These are phyloP conservation scores for Hypotaenidia philippensis DNA, from an alignment of 2,797 vertebrate species.

Conservation along the genomic window DNA sequence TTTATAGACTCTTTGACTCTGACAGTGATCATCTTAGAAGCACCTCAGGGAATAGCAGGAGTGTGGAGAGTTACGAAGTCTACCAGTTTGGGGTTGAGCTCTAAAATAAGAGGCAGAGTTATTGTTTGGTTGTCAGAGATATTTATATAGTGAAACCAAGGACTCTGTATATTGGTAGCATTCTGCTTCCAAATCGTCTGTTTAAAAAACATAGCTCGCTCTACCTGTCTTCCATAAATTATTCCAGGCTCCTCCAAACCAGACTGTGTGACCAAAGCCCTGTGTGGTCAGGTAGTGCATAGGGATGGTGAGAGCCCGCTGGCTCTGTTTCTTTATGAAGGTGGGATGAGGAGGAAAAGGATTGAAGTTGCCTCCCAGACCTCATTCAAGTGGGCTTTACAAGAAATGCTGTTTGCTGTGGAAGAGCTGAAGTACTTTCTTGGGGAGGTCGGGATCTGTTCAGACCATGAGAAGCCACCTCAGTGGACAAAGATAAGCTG, in stretches of 20 bases:
- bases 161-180: background rate
- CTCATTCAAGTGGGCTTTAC: background rate
- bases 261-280: background rate
- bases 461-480: background rate
- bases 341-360: background rate
- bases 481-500: background rate
- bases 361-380: background rate
- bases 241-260: background rate
- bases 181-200: background rate
- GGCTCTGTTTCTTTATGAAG: background rate
- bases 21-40: constrained; percentile 63
- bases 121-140: constrained; percentile 47
- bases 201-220: background rate
- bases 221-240: background rate
- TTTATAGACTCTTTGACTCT: constrained; percentile 70
- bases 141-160: constrained; percentile 39
- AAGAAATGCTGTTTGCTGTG: background rate
- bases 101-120: constrained; percentile 52
- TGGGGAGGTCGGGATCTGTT: background rate
- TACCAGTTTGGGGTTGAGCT: constrained; percentile 34
- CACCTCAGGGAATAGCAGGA: constrained; percentile 48
- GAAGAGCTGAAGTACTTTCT: background rate
- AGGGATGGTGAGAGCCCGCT: background rate
- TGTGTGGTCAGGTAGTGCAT: background rate
- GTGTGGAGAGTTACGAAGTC: constrained; percentile 50